These are phyloP conservation scores for Phalera bucephala DNA, from an alignment of 2,888 invertebrate species.

Conservation along the genomic window DNA sequence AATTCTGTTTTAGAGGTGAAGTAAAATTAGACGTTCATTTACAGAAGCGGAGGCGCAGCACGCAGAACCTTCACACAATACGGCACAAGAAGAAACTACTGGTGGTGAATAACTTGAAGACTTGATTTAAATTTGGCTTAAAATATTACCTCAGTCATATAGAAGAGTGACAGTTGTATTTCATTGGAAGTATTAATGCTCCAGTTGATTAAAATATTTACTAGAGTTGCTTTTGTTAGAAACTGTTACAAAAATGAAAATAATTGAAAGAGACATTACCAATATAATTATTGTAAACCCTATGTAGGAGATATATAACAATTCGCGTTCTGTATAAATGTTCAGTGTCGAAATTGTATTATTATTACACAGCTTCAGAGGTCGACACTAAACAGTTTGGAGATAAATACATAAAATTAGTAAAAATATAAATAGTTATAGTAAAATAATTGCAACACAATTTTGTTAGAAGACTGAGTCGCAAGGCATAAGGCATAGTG, in stretches of 20 bases:
- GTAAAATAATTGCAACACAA: conserved; percentile 47
- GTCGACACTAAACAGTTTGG: conserved; percentile 8
- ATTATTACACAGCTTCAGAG: no score
- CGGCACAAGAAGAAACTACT: conserved; percentile 50
- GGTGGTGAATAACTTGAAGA: conserved; percentile 34
- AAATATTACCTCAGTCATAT: conserved; percentile 29
- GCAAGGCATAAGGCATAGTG: conserved; percentile 40
- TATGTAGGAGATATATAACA: neutral
- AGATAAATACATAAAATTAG: conserved; percentile 8
- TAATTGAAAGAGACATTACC: neutral
- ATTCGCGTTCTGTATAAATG: neutral
- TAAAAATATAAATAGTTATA: no score
- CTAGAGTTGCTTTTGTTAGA: conserved; percentile 14
- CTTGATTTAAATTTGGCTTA: conserved; percentile 18
- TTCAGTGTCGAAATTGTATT: neutral
- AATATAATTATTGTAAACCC: neutral
- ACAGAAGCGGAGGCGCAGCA: conserved; percentile 66
- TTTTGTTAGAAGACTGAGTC: conserved; percentile 67
- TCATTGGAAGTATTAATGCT: conserved; percentile 24
- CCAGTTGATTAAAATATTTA: conserved; percentile 35
- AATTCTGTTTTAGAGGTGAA: no score
- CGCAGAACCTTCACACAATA: conserved; percentile 69
- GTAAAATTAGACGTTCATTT: conserved; percentile 8
- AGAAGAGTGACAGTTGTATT: conserved; percentile 40
- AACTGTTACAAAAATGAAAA: neutral